phyloP scores from a whole-genome alignment of 2,888 invertebrate genomes.

The Sphaerophoria taeniata region DNA sequence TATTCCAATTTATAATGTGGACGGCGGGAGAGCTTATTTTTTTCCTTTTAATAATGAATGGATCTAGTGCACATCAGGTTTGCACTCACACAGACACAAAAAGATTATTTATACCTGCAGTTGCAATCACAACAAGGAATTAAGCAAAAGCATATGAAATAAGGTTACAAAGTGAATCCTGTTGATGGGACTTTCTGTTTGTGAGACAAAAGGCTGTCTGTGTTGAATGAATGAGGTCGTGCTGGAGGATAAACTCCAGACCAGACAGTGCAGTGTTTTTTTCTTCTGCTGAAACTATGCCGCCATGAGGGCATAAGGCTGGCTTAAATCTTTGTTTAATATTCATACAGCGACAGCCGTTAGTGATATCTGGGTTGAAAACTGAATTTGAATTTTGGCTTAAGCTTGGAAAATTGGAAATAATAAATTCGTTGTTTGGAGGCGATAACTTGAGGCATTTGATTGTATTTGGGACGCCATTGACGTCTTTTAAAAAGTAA shows the following conservation, averaged over 20 bases:
- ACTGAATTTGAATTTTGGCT: too few relatives aligned
- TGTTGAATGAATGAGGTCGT: constrained; percentile 22
- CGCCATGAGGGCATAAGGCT: constrained; percentile 4
- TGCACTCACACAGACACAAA: not conserved
- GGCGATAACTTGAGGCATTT: too few relatives aligned
- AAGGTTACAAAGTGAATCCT: constrained; percentile 34
- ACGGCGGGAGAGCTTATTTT: not conserved
- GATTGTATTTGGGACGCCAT: too few relatives aligned
- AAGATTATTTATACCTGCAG: not conserved
- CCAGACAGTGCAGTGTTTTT: constrained; percentile 4
- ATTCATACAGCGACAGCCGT: too few relatives aligned
- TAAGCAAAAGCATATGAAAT: constrained; percentile 35
- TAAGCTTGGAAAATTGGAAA: too few relatives aligned
- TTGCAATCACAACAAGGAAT: constrained; percentile 14
- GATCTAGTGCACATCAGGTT: constrained; percentile 29
- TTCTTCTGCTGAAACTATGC: not conserved
- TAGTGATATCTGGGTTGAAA: too few relatives aligned
- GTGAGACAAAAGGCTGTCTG: not conserved
- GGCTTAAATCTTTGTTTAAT: not conserved
- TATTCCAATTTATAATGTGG: constrained; percentile 40
- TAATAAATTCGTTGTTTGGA: too few relatives aligned
- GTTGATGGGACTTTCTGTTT: constrained; percentile 20
- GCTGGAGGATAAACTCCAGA: constrained; percentile 16
- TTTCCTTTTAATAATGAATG: constrained; percentile 45
- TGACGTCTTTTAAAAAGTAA: too few relatives aligned